Conservation (phyloP, 2,888 invertebrate genomes). For the Ametastegia equiseti region DNA sequence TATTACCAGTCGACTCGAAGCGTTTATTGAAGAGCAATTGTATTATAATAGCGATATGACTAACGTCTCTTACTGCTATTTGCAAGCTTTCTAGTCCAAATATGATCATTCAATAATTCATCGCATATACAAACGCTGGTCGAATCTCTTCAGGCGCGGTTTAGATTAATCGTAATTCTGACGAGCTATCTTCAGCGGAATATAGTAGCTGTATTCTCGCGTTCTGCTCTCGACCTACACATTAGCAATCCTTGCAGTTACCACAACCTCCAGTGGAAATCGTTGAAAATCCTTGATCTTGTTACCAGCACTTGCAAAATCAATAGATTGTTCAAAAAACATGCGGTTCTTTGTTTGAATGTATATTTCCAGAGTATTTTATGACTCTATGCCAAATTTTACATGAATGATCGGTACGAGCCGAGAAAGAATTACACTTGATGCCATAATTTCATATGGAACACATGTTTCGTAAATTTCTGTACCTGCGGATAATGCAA, state of each 20-base stretch:
- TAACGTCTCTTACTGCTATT: not conserved
- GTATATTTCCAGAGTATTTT: not conserved
- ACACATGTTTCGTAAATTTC: not conserved
- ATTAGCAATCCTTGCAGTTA: not conserved
- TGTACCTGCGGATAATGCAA: not conserved
- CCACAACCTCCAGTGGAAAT: not conserved
- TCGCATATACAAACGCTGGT: not conserved
- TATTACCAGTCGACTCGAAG: not conserved
- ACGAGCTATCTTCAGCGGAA: not conserved
- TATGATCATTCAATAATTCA: conserved; percentile 11
- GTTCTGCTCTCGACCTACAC: not conserved
- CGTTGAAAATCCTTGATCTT: not conserved
- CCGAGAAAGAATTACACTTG: not conserved
- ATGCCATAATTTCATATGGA: not conserved
- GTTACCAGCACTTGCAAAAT: not conserved
- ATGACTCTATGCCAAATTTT: not conserved
- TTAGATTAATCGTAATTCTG: conserved; percentile 15
- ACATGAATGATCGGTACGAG: too few relatives aligned
- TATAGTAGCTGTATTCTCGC: conserved; percentile 1
- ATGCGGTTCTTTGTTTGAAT: not conserved
- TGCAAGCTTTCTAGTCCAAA: conserved; percentile 23
- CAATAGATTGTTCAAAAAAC: not conserved
- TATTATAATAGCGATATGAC: conserved; percentile 3
- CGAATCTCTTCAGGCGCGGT: not conserved
- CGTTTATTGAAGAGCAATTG: not conserved